Evolutionary conservation across 2,888 invertebrate genomes (phyloP), one percentile per base, ranked within the genome.

Genomic region (Torymus tubicola): DNA sequence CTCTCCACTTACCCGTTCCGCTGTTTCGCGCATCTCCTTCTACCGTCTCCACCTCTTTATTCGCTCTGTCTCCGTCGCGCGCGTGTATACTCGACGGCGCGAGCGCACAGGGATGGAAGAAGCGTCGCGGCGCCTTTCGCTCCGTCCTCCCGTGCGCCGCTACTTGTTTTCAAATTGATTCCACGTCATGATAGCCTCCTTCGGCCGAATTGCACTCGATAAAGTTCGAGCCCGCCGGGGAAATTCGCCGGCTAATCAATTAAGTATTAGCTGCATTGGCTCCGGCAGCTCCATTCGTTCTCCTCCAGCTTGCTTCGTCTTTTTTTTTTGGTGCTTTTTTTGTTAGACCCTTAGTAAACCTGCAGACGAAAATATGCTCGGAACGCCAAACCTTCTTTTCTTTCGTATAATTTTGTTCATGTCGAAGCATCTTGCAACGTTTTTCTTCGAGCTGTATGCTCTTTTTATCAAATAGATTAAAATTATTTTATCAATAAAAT

Each of bases 131-230:
- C 71, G 60, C 21, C 57, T 69, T n/a, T 70, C 24, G 24, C 42
- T 70, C 16, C 13, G 60, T 58, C 55, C 57, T 16, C 55, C 64
- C 31, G 4, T 5, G 58, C 58, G 2, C 70, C 18, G 31, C 55
- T 31, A 65, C 73, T 73, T 73, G 64, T 73, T 64, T 64, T 65
- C 74, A 50, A 74, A 74, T 24, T 24, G 24, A 24, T 24, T 24
- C 24, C 24, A 24, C 24, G 24, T 24, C 24, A 24, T 74, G 55
- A 65, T 65, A 65, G 64, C 65, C 65, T 31, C 42, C 65, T 63
- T 74, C 65, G 55, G 24, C 74, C 18, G 64, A 65, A 73, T 74
- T 74, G 65, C 64, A 55, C 74, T 74, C 65, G 64, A 74, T 74
- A 65, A 65, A 64, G 65, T 65, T 64, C 70, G 53, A 67, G 70